Percentiles rank a stretch among this genome's conserved stretches.
phyloP scores from a whole-genome alignment of 1,140 invertebrate genomes.

The Macrostomum lignano region DNA sequence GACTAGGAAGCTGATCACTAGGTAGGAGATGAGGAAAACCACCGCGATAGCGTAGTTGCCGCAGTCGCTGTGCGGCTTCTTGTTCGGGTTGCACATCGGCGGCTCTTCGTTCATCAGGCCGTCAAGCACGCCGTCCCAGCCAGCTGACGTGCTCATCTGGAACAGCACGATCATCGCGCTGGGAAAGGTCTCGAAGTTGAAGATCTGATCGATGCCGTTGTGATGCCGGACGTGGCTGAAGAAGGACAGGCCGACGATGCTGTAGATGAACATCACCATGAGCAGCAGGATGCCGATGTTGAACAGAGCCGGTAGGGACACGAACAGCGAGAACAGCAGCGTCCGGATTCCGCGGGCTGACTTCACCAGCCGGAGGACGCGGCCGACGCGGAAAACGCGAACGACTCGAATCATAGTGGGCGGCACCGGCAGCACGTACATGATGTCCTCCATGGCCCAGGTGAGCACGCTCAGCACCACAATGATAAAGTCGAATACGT shows the following conservation, averaged over 20 bases:
- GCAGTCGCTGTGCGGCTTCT: conserved; percentile 44
- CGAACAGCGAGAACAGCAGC: conserved; percentile 74
- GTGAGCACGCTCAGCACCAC: conserved; percentile 75
- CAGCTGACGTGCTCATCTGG: conserved; percentile 60
- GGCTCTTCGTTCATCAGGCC: conserved; percentile 63
- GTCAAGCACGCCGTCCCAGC: conserved; percentile 76
- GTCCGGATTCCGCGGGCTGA: conserved; percentile 77
- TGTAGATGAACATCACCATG: conserved; percentile 75
- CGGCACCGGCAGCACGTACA: conserved; percentile 42
- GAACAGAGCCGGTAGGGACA: conserved; percentile 74
- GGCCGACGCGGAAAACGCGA: conserved; percentile 77
- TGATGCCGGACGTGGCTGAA: conserved; percentile 60
- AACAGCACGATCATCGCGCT: conserved; percentile 71
- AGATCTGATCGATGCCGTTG: conserved; percentile 53
- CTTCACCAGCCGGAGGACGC: conserved; percentile 78
- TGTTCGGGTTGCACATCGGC: conserved; percentile 39
- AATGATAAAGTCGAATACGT: conserved; percentile 92
- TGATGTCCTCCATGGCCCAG: not conserved
- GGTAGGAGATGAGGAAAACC: conserved; percentile 66
- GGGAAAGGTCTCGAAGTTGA: conserved; percentile 48
- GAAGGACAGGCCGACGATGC: conserved; percentile 75
- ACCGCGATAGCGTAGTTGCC: conserved; percentile 68
- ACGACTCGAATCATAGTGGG: conserved; percentile 83
- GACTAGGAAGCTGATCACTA: conserved; percentile 87
- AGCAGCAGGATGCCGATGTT: conserved; percentile 71